A percentile compares a stretch with the other conserved stretches of the same genome.
These are phyloP conservation scores for Sitobion miscanthi DNA, from an alignment of 1,140 invertebrate species.

Conservation along the genomic window DNA sequence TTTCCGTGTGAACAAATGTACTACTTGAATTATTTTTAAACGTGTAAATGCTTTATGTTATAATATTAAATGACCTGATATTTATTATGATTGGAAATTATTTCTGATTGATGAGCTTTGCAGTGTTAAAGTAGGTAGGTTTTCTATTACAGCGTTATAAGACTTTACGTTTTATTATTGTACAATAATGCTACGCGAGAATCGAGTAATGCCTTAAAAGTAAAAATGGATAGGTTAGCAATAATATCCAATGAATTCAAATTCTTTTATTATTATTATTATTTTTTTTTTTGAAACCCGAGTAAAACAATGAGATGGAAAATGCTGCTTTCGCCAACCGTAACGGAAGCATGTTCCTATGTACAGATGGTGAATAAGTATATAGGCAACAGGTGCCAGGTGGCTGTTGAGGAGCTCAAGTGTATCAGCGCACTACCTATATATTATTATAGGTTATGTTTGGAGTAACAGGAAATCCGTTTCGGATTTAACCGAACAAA, in stretches of 20 bases:
- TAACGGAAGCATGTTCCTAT: neutral
- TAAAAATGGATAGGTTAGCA: neutral
- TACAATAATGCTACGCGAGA: neutral
- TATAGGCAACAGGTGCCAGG: neutral
- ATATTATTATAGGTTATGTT: conserved; percentile 14
- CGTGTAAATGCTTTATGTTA: neutral
- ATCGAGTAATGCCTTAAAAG: neutral
- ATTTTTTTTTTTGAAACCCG: neutral
- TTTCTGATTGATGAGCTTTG: neutral
- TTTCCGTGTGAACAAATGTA: too few species aligned
- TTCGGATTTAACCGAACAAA: conserved; percentile 54
- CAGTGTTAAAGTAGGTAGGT: too few species aligned
- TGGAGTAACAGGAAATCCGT: conserved; percentile 53
- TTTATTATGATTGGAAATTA: neutral
- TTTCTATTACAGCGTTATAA: neutral
- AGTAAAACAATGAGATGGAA: conserved; percentile 42
- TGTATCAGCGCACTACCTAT: conserved; percentile 27
- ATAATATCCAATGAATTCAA: neutral
- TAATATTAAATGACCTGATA: neutral
- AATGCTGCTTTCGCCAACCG: conserved; percentile 41
- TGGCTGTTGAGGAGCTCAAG: conserved; percentile 32
- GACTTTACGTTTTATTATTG: neutral
- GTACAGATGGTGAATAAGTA: conserved; percentile 33
- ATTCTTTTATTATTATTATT: neutral
- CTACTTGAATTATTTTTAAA: too few species aligned